These are phyloP conservation scores for Hydrophis major DNA, from an alignment of 2,797 vertebrate genomes.

Conservation along the genomic window DNA sequence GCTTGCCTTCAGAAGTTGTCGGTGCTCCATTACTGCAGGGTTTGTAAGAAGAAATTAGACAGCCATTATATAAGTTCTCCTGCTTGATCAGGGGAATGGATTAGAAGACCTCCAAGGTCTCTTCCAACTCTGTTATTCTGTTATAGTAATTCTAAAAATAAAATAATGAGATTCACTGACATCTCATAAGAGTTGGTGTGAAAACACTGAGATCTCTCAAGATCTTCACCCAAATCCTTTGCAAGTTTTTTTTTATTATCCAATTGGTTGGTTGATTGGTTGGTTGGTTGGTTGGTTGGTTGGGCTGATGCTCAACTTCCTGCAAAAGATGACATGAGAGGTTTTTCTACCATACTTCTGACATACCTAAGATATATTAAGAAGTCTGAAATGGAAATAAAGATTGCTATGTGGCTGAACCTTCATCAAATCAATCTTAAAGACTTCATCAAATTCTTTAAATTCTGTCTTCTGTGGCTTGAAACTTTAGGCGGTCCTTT, in stretches of 20 bases:
- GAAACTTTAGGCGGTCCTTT: background rate
- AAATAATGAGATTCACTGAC: background rate
- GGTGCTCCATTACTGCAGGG: background rate
- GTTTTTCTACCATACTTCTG: background rate
- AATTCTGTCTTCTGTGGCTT: background rate
- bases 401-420: background rate
- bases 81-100: background rate
- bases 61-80: background rate
- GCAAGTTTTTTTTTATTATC: background rate
- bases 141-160: background rate
- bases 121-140: background rate
- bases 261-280: no score
- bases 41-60: background rate
- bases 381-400: background rate
- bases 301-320: background rate
- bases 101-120: background rate
- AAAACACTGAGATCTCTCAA: background rate
- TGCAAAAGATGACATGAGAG: background rate
- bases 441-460: background rate
- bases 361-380: background rate
- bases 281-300: no score
- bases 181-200: background rate
- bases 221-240: background rate
- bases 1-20: background rate
- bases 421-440: background rate